Evolutionary conservation across 2,888 invertebrate species (phyloP), one percentile per base, ranked within the genome.

Genomic region (Drosophila quasianomalipes): DNA sequence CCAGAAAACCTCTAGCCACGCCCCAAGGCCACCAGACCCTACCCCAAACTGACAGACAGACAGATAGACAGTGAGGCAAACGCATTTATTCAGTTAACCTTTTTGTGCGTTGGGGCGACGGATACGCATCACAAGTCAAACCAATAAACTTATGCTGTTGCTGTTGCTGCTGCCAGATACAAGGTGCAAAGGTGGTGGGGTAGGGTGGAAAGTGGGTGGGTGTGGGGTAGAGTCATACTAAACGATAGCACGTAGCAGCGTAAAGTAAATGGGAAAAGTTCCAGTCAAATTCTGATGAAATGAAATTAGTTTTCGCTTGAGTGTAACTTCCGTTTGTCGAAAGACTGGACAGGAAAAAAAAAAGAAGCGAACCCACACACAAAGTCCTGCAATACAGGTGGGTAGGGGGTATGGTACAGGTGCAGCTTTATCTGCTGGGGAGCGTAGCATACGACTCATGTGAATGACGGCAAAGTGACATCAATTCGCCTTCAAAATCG

Each of bases 301-400:
- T 85, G 85, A 83, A 83, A 83, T 83, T 83, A 83, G 83, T 83
- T 84, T 83, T 82, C 82, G 83, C 82, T 82, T 82, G 82, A 83
- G 73, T 82, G 73, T 82, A 82, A 77, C 82, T 84, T 83, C 83
- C 83, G 83, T 79, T 82, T 76, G 74, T 79, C 72, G 77, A 84
- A 68, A 72, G 79, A 70, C 82, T 64, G 60, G 75, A 83, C 78
- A 83, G 44, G 58, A 64, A 58, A 64, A 64, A 58, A 64, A 33
- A 53, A 53, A 54, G 51, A 68, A 57, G 52, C 33, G 28, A 52
- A 49, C 26, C 53, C 33, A 49, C 49, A 39, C 28, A 64, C 26
- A 58, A 65, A 74, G 55, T 73, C 59, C 49, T 63, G 72, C 74
- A 74, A 70, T 70, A 72, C 73, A 22, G 12, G 26, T 55, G 53